These are phyloP conservation scores for Gymnodraco acuticeps DNA, from an alignment of 2,797 vertebrate species.

Conservation along the genomic window DNA sequence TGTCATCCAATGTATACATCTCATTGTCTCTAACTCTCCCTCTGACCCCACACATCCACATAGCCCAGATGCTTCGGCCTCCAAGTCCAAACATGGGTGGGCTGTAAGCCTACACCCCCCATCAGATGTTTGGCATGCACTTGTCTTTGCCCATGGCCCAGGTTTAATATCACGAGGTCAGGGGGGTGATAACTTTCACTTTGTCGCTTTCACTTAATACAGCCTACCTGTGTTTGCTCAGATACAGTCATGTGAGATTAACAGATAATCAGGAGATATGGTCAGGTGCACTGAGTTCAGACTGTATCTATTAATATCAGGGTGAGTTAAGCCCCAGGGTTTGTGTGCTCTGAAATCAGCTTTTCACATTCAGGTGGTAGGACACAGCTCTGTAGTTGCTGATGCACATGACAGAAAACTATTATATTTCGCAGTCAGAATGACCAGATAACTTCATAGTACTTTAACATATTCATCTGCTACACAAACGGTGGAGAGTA, in stretches of 20 bases:
- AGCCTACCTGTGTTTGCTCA: slow-evolving; percentile 20
- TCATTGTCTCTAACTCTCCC: slow-evolving; percentile 53
- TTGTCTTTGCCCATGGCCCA: neutral
- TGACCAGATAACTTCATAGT: neutral
- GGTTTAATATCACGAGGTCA: slow-evolving; percentile 39
- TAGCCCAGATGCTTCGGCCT: slow-evolving; percentile 34
- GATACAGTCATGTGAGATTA: slow-evolving; percentile 45
- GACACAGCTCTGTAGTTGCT: slow-evolving; percentile 28
- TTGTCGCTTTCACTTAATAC: slow-evolving; percentile 21
- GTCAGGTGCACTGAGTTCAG: slow-evolving; percentile 41
- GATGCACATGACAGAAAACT: slow-evolving; percentile 1
- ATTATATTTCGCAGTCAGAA: slow-evolving; percentile 20
- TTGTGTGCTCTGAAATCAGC: slow-evolving; percentile 54
- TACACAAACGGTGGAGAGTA: neutral
- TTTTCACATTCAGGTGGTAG: slow-evolving; percentile 66
- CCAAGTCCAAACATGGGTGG: slow-evolving; percentile 51
- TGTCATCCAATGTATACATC: slow-evolving; percentile 36
- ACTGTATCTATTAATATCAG: slow-evolving; percentile 75
- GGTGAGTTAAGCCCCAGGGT: slow-evolving; percentile 70
- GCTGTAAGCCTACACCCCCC: slow-evolving; percentile 55
- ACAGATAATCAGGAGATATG: slow-evolving; percentile 61
- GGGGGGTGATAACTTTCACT: slow-evolving; percentile 23
- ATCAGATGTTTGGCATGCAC: slow-evolving; percentile 24
- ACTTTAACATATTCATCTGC: neutral
- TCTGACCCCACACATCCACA: slow-evolving; percentile 54